Evolutionary conservation across 1,140 invertebrate species (phyloP).

Genomic region (Euura saliciscinereae): DNA sequence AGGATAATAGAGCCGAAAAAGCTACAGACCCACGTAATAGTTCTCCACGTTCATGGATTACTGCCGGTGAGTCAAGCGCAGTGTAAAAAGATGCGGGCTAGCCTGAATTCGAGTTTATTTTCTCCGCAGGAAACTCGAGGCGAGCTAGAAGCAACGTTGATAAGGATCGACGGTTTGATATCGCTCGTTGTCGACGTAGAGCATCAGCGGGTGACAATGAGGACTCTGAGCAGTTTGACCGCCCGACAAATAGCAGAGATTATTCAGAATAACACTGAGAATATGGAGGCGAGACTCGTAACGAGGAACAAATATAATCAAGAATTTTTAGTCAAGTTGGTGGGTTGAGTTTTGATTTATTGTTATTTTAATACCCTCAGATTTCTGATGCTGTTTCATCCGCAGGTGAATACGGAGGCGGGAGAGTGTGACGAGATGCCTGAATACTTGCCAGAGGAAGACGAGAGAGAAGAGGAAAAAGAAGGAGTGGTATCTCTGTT

Average conservation of each 20-base stretch:
- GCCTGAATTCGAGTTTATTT: slow-evolving; percentile 16
- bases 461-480: slow-evolving; percentile 51
- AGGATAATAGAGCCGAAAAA: slow-evolving; percentile 58
- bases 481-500: slow-evolving; percentile 58
- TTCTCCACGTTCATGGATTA: slow-evolving; percentile 53
- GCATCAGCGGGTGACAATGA: slow-evolving; percentile 58
- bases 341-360: slow-evolving; percentile 26
- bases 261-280: slow-evolving; percentile 51
- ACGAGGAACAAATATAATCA: slow-evolving; percentile 60
- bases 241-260: slow-evolving; percentile 57
- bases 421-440: slow-evolving; percentile 53
- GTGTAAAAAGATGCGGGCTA: no score
- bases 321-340: slow-evolving; percentile 56
- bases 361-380: not conserved
- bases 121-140: slow-evolving; percentile 53
- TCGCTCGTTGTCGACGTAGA: slow-evolving; percentile 59
- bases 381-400: not conserved
- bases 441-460: slow-evolving; percentile 57
- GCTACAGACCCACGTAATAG: slow-evolving; percentile 54
- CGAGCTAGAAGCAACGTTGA: slow-evolving; percentile 53
- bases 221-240: slow-evolving; percentile 53
- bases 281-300: slow-evolving; percentile 57
- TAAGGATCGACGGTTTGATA: slow-evolving; percentile 56
- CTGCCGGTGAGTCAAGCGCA: slow-evolving; percentile 40
- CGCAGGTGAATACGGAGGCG: slow-evolving; percentile 44